Evolutionary conservation across 2,113 vertebrate genomes (phyloP).

Genomic region (Aleadryas rufinucha): DNA sequence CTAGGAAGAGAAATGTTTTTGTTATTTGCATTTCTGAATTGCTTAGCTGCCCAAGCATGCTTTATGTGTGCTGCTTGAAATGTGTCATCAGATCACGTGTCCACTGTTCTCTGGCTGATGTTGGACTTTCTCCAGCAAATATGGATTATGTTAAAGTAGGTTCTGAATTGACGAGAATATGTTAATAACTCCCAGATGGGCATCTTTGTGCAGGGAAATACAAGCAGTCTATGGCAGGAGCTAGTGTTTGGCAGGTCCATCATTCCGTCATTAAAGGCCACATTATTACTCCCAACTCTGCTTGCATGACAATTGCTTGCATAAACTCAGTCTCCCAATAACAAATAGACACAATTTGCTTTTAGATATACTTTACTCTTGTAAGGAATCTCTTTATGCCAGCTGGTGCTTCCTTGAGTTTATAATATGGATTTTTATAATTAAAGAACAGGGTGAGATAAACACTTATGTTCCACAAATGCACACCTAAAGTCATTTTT

Average conservation of each 20-base stretch:
- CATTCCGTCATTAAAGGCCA: conserved; percentile 99
- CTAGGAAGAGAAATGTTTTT: conserved; percentile 80
- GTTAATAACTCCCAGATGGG: conserved; percentile 99
- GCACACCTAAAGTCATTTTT: not conserved
- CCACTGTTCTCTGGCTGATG: conserved; percentile 84
- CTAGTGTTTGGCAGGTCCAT: conserved; percentile 99
- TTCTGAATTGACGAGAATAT: conserved; percentile 97
- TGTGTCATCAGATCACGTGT: conserved; percentile 91
- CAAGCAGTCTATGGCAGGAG: conserved; percentile 87
- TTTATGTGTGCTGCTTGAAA: conserved; percentile 85
- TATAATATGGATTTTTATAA: not conserved
- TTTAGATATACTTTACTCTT: conserved; percentile 18
- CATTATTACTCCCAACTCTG: conserved; percentile 98
- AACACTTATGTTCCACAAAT: not conserved
- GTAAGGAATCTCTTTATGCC: not conserved
- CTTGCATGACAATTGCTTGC: conserved; percentile 96
- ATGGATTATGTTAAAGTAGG: conserved; percentile 99
- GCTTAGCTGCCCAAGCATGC: conserved; percentile 97
- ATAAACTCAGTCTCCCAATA: conserved; percentile 76
- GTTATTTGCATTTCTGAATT: conserved; percentile 95
- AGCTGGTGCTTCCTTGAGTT: not conserved
- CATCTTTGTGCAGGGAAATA: conserved; percentile 86
- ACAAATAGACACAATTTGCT: conserved; percentile 39
- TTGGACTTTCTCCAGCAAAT: conserved; percentile 98
- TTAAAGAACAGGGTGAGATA: not conserved